Evolutionary conservation across 2,888 invertebrate genomes (phyloP), one percentile per base, ranked within the genome.

Genomic region (Galeruca laticollis): DNA sequence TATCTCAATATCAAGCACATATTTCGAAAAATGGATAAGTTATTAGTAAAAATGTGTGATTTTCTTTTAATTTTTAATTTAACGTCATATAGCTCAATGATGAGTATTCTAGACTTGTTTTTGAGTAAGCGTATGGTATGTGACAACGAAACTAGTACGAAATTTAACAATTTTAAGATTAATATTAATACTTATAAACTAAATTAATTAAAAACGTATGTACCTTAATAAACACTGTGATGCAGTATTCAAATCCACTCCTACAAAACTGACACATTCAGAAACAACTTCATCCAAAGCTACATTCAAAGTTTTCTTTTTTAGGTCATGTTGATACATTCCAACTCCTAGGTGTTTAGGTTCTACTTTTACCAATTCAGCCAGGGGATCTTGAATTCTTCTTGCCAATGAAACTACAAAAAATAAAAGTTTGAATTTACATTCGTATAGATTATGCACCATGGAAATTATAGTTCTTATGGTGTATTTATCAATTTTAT

Each of bases 251-350:
- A 97, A 85, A 82, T 98, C 96, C 0, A 96, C 96, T 0, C 98
- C 98, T 0, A 97, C 96, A 85, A 95, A 94, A 85, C 96, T 97
- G 18, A 97, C 97, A 78, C 95, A 94, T 82, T 97, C 96, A 56
- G 93, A 92, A 0, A 98, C 93, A 0, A 95, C 92, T 77, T 92
- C 91, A 76, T 93, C 92, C 18, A 98, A 85, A 0, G 93, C 91
- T 2, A 90, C 87, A 11, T 89, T 90, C 1, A 98, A 84, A 82
- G 90, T 89, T 79, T 93, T 94, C 74, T 94, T 91, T 9, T 94
- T 91, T 26, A 97, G 88, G 82, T 98, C 97, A 81, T 97, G 96
- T 85, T 98, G 94, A 83, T 98, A 98, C 92, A 97, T 93, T n/a
- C 98, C 98, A 4, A 98, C 93, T 0, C 97, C 97, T 72, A 98